These are phyloP conservation scores for Folsomia candida DNA, from an alignment of 2,888 invertebrate species.

Conservation along the genomic window DNA sequence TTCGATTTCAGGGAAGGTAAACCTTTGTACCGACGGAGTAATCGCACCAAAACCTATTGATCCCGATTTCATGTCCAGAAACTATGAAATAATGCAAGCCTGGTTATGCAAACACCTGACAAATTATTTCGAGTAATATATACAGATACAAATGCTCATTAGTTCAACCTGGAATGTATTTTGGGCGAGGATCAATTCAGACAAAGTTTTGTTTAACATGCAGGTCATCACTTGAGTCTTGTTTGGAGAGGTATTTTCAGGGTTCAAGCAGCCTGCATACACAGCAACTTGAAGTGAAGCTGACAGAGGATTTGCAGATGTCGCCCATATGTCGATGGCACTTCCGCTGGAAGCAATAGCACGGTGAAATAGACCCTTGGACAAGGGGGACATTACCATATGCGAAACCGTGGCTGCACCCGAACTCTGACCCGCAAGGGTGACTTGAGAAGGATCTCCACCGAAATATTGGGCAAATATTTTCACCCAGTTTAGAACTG, in stretches of 20 bases:
- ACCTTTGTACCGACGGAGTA: not conserved
- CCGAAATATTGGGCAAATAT: not conserved
- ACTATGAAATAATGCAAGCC: no score
- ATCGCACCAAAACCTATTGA: not conserved
- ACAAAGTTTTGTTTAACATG: not conserved
- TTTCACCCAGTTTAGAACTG: not conserved
- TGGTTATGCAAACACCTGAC: no score
- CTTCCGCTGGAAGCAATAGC: not conserved
- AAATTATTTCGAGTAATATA: no score
- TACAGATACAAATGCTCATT: no score
- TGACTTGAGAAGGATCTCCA: constrained; percentile 1
- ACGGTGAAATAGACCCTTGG: not conserved
- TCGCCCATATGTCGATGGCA: not conserved
- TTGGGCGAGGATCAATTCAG: not conserved
- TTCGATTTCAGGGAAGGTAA: not conserved
- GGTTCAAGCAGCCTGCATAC: not conserved
- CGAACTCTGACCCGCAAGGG: not conserved
- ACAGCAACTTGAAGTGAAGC: not conserved
- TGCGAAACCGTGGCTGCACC: not conserved
- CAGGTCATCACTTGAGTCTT: not conserved
- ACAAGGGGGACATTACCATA: not conserved
- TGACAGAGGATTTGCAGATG: not conserved
- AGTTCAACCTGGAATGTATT: not conserved
- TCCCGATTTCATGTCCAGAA: not conserved
- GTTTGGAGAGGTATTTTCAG: not conserved